Conservation (phyloP, 2,888 invertebrate species). For the Caenorhabditis uteleia region DNA sequence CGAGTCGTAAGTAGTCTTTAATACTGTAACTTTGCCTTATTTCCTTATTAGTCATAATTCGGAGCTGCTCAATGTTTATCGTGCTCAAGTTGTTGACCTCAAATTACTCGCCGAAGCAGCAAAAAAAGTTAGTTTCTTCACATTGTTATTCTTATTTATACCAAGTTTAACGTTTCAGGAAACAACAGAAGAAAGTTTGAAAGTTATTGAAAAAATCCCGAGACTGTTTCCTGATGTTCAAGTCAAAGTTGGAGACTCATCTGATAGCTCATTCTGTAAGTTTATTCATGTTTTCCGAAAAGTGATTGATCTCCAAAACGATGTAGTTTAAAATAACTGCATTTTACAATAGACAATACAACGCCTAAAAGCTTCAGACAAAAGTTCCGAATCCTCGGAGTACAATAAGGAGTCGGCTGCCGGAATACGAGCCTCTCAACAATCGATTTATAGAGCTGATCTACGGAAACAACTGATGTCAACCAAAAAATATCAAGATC, state of each 20-base stretch:
- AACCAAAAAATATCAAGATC: constrained; percentile 6
- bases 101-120: constrained; percentile 54
- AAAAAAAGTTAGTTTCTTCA: constrained; percentile 50
- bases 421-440: constrained; percentile 38
- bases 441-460: constrained; percentile 55
- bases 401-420: constrained; percentile 37
- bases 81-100: constrained; percentile 49
- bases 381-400: not conserved
- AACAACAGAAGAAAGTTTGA: constrained; percentile 22
- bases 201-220: constrained; percentile 36
- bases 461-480: constrained; percentile 56
- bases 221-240: constrained; percentile 21
- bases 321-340: no score
- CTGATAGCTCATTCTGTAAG: no score
- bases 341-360: not conserved
- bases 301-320: no score
- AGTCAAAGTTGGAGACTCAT: constrained; percentile 3
- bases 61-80: constrained; percentile 53
- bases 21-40: not conserved
- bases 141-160: constrained; percentile 6
- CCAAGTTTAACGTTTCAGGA: constrained; percentile 3
- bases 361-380: not conserved
- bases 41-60: constrained; percentile 28
- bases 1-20: constrained; percentile 21
- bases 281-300: no score